phyloP scores from a whole-genome alignment of 64 coral and sea anemone genomes.

The Stylophora pistillata region DNA sequence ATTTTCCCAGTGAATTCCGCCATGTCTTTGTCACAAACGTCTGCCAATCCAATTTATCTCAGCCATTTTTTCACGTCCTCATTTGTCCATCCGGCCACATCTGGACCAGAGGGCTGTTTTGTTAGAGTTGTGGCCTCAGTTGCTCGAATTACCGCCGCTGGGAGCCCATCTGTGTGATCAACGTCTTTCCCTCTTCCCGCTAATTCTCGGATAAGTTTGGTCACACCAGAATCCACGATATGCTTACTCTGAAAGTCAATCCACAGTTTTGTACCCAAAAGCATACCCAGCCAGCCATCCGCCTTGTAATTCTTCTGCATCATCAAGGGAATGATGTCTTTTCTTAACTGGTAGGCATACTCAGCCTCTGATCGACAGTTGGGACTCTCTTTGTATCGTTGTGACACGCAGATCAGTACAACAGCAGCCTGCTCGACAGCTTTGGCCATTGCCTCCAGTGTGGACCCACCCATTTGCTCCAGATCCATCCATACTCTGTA shows the following conservation, averaged over 20 bases:
- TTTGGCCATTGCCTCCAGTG: slow-evolving; percentile 49
- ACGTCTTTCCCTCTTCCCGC: slow-evolving; percentile 21
- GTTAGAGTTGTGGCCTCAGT: neutral
- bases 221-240: slow-evolving; percentile 6
- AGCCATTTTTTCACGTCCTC: slow-evolving; percentile 44
- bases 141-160: neutral
- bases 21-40: neutral
- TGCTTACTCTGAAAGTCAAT: slow-evolving; percentile 18
- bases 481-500: slow-evolving; percentile 80
- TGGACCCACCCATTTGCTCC: slow-evolving; percentile 71
- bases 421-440: slow-evolving; percentile 62
- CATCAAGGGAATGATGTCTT: slow-evolving; percentile 67
- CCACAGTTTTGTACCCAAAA: slow-evolving; percentile 46
- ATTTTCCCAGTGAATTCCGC: slow-evolving; percentile 9
- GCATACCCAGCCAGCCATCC: slow-evolving; percentile 61
- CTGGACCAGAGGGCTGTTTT: neutral
- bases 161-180: neutral
- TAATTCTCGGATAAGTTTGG: slow-evolving; percentile 44
- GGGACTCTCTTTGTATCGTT: slow-evolving; percentile 66
- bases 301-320: slow-evolving; percentile 42
- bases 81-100: slow-evolving; percentile 40
- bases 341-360: slow-evolving; percentile 42
- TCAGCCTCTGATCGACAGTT: slow-evolving; percentile 71
- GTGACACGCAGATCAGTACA: slow-evolving; percentile 63
- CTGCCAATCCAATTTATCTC: slow-evolving; percentile 27